Percentiles rank a stretch among this genome's conserved stretches.
Evolutionary conservation across 2,797 vertebrate genomes (phyloP).

Genomic region (Tachyglossus aculeatus): DNA sequence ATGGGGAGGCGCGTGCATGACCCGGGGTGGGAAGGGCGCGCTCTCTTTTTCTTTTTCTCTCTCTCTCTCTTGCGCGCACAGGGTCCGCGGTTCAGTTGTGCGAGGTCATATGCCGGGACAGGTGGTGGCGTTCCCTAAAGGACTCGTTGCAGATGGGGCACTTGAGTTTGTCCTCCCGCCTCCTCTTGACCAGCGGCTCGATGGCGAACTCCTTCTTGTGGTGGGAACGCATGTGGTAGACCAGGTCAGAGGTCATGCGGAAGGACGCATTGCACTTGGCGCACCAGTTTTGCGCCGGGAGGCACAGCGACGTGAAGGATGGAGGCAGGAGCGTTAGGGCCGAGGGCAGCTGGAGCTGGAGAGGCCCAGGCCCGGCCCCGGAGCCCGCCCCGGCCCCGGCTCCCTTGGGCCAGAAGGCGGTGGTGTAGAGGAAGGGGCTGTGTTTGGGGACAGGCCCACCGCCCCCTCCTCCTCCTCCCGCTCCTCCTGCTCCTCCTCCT

Average conservation of each 20-base stretch:
- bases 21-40: background rate
- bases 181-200: constrained; percentile 92
- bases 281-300: constrained; percentile 98
- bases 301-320: constrained; percentile 94
- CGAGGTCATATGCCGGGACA: constrained; percentile 98
- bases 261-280: constrained; percentile 98
- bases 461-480: constrained; percentile 68
- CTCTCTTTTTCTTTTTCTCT: no score
- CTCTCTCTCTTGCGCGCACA: no score
- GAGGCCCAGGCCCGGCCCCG: constrained; percentile 78
- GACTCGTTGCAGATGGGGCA: constrained; percentile 98
- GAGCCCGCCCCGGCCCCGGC: constrained; percentile 76
- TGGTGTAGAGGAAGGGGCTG: constrained; percentile 91
- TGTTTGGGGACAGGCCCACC: constrained; percentile 87
- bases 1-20: background rate
- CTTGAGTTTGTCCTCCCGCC: constrained; percentile 96
- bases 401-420: constrained; percentile 93
- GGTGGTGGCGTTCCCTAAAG: constrained; percentile 95
- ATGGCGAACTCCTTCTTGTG: constrained; percentile 96
- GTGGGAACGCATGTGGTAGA: constrained; percentile 98
- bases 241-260: constrained; percentile 97
- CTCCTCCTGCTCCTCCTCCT: constrained; percentile 73
- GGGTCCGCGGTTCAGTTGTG: constrained; percentile 81
- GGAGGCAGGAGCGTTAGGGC: constrained; percentile 93
- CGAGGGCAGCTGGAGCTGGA: constrained; percentile 93